Conservation (phyloP, 2,113 vertebrate species). For the Silurus glanis region DNA sequence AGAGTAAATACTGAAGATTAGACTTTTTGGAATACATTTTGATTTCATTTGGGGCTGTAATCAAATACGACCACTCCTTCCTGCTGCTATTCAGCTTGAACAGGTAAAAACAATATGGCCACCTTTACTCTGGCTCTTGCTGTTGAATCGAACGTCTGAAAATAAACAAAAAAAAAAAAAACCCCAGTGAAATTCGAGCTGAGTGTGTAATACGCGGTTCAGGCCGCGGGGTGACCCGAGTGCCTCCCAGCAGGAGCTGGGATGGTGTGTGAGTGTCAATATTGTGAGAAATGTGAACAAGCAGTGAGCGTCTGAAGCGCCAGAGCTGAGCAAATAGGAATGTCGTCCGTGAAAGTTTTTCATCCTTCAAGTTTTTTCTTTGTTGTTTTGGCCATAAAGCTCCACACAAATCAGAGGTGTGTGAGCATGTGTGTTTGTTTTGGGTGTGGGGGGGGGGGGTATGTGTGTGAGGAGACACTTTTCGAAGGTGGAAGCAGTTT, state of each 20-base stretch:
- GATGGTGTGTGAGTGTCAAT: not conserved
- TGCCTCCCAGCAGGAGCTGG: not conserved
- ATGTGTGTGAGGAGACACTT: not conserved
- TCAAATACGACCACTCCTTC: not conserved
- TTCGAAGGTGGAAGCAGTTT: not conserved
- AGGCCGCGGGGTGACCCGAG: not conserved
- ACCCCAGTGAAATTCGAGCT: too few relatives aligned
- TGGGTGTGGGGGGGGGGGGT: not conserved
- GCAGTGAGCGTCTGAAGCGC: slow-evolving; percentile 1
- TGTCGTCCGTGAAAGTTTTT: not conserved
- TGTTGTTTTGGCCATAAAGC: not conserved
- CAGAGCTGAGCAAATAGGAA: not conserved
- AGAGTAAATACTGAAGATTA: not conserved
- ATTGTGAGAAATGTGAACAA: not conserved
- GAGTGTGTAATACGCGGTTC: not conserved
- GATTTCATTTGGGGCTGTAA: not conserved
- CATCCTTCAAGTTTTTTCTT: not conserved
- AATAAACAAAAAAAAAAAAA: not conserved
- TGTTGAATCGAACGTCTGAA: too few relatives aligned
- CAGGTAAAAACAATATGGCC: not conserved
- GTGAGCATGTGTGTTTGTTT: slow-evolving; percentile 2
- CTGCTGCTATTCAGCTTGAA: not conserved
- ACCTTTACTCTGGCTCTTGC: not conserved
- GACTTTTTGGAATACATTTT: not conserved
- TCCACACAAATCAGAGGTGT: not conserved